Percentiles rank a stretch among this genome's conserved stretches.
Conservation (phyloP, 2,113 vertebrate species). For the Turdus rufiventris region DNA sequence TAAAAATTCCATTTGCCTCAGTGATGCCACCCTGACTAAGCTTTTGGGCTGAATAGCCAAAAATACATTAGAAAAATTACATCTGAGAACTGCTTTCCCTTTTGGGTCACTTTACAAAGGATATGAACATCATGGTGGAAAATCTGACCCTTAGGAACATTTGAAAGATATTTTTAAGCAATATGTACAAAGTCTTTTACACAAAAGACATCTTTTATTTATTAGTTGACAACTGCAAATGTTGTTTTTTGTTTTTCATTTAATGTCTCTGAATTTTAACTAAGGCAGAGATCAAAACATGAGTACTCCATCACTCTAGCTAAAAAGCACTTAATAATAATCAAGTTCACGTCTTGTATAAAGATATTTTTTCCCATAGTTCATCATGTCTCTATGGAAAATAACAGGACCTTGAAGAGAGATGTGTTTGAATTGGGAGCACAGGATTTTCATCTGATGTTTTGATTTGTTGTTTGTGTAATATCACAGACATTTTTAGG, state of each 20-base stretch:
- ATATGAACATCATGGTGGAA: background rate
- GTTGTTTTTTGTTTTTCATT: background rate
- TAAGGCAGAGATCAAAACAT: conserved; percentile 19
- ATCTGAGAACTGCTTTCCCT: background rate
- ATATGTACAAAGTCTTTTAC: background rate
- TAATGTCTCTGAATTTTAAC: conserved; percentile 23
- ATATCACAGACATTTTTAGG: background rate
- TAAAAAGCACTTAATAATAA: conserved; percentile 16
- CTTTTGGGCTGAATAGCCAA: background rate
- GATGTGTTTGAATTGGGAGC: background rate
- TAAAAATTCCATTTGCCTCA: background rate
- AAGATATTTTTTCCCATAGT: background rate
- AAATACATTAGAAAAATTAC: background rate
- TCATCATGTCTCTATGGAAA: background rate
- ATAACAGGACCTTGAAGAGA: background rate
- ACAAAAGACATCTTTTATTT: background rate
- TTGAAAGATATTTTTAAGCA: background rate
- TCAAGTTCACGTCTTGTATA: background rate
- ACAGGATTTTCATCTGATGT: background rate
- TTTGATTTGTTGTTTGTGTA: background rate
- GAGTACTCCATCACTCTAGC: background rate
- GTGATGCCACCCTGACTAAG: background rate
- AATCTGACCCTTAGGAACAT: background rate
- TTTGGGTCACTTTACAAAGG: background rate
- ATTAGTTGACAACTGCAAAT: background rate